Base-by-base conservation (phyloP, 37 sponge, comb jelly and placozoan genomes). In the Diacarnus erythraeanus region DNA sequence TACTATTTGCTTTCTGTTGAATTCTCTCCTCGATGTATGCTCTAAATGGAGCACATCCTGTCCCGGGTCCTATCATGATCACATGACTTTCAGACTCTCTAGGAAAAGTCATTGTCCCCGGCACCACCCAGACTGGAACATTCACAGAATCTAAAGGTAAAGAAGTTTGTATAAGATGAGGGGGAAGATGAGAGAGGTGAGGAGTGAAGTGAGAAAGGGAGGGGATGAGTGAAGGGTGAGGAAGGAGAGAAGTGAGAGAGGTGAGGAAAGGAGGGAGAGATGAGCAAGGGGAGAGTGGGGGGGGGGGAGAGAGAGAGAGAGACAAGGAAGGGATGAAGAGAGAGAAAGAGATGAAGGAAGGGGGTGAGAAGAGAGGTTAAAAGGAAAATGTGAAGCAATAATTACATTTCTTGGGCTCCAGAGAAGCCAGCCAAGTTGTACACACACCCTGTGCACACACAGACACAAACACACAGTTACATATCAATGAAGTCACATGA, bases 11-110 rank as follows among this genome's bases (percentile, higher is more conserved):
- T 34, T 82, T 74, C 40, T 75, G 60, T 0, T 38, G 41, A 10
- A 77, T 35, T 67, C 94, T 64, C 75, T 94, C 90, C 43, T 89
- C 85, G 41, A 96, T 89, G 74, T 84, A 77, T 23, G 91, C 81
- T 82, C 99, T 93, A 75, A 98, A 98, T 38, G 99, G 99, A 39
- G 99, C 99, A 84, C 92, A 91, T 38, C 99, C 99, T 27, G 99
- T 98, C 17, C 99, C 99, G 26, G 97, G 97, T 26, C 97, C 97
- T 27, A 97, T 56, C 94, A 97, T 91, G 78, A 97, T 85, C 75
- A 88, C 76, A 51, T 86, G 84, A 29, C 42, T 74, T 42, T 84
- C 72, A 23, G 78, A 71, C 34, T 57, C 29, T 35, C 65, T 57
- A 12, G 87, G 84, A 74, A 97, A 86, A 15, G 38, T 26, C 67